These are phyloP conservation scores for Oreotrochilus melanogaster DNA, from an alignment of 2,113 vertebrate species.

Conservation along the genomic window DNA sequence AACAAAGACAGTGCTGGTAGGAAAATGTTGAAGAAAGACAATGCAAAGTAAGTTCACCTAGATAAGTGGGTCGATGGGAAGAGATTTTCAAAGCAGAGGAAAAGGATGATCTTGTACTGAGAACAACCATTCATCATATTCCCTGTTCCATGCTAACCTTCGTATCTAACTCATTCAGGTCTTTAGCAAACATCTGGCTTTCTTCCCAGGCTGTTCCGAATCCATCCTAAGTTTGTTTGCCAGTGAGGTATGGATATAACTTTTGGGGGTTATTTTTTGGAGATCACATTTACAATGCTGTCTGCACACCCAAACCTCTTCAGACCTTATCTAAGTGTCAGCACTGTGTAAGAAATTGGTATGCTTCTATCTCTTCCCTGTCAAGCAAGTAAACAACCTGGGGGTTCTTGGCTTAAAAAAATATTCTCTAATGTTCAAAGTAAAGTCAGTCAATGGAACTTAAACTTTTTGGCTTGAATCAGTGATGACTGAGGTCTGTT, in stretches of 20 bases:
- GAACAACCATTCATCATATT: neutral
- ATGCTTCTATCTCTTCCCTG: neutral
- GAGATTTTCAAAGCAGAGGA: neutral
- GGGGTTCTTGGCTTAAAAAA: neutral
- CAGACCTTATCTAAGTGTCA: neutral
- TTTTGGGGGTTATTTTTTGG: neutral
- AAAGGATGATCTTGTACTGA: neutral
- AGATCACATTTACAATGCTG: neutral
- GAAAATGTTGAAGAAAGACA: neutral
- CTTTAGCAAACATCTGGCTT: neutral
- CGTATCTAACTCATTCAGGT: neutral
- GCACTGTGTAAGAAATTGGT: neutral
- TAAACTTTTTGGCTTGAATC: slow-evolving; percentile 15
- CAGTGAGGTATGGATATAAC: neutral
- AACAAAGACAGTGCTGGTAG: neutral
- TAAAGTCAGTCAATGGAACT: slow-evolving; percentile 3
- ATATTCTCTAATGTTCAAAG: neutral
- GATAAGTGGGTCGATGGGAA: neutral
- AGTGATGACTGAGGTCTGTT: slow-evolving; percentile 2
- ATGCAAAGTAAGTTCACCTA: neutral
- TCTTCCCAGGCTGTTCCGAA: neutral
- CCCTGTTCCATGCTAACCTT: neutral
- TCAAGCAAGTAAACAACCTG: slow-evolving; percentile 1
- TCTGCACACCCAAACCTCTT: neutral
- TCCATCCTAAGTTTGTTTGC: neutral